These are phyloP conservation scores for Bradysia coprophila DNA, from an alignment of 1,140 invertebrate species.

Conservation along the genomic window DNA sequence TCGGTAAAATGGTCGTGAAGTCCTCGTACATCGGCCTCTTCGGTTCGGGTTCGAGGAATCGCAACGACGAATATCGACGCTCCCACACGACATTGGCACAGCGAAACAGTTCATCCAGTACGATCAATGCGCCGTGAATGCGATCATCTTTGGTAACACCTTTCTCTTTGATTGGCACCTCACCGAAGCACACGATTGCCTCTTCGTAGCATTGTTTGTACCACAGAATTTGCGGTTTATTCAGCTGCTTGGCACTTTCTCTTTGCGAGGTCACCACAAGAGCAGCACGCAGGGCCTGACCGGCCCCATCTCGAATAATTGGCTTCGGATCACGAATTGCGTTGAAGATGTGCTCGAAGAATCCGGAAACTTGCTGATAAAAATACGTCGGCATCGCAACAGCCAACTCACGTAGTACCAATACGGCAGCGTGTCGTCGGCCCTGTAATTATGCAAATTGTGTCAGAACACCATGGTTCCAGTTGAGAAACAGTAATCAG, in stretches of 20 bases:
- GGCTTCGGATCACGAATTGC: slow-evolving; percentile 84
- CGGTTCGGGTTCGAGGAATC: slow-evolving; percentile 18
- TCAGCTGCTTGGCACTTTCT: slow-evolving; percentile 77
- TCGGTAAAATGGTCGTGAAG: slow-evolving; percentile 19
- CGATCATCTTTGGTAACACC: slow-evolving; percentile 74
- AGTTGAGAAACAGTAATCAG: no score
- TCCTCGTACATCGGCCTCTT: slow-evolving; percentile 22
- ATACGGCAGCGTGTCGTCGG: slow-evolving; percentile 76
- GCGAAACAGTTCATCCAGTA: slow-evolving; percentile 85
- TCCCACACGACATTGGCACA: slow-evolving; percentile 87
- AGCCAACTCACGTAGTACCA: slow-evolving; percentile 85
- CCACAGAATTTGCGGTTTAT: slow-evolving; percentile 59
- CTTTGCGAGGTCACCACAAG: slow-evolving; percentile 86
- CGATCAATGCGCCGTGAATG: slow-evolving; percentile 81
- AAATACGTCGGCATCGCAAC: slow-evolving; percentile 94
- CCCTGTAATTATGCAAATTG: slow-evolving; percentile 21
- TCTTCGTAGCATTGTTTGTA: slow-evolving; percentile 86
- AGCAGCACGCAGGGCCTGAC: slow-evolving; percentile 80
- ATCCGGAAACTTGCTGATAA: slow-evolving; percentile 90
- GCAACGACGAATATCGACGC: slow-evolving; percentile 54
- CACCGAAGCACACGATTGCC: slow-evolving; percentile 56
- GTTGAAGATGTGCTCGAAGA: slow-evolving; percentile 91
- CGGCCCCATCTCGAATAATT: slow-evolving; percentile 79
- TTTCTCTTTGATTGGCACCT: slow-evolving; percentile 44
- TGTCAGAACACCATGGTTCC: no score